Conservation (phyloP, 1,140 invertebrate species). For the Pseudomyrmex pallidus region DNA sequence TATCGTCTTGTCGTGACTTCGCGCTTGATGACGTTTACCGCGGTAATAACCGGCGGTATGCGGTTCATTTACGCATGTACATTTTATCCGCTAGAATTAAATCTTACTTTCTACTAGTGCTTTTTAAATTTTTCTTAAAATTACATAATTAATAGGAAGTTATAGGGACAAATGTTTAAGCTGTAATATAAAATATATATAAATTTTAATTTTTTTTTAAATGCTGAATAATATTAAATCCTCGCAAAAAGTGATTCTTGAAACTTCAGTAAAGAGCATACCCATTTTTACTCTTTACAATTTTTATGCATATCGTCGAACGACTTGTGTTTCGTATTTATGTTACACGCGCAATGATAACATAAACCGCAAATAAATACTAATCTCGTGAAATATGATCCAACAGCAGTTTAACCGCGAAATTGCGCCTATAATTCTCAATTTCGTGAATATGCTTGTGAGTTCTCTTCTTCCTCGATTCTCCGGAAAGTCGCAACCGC, state of each 20-base stretch:
- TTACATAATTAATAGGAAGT: not conserved
- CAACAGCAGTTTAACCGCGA: constrained; percentile 29
- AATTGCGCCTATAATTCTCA: constrained; percentile 45
- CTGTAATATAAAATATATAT: constrained; percentile 2
- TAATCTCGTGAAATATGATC: constrained; percentile 32
- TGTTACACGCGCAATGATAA: not conserved
- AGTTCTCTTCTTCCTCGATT: constrained; percentile 26
- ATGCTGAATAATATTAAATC: constrained; percentile 3
- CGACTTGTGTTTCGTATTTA: not conserved
- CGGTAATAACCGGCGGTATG: constrained; percentile 5
- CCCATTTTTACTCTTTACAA: not conserved
- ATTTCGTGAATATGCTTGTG: constrained; percentile 37
- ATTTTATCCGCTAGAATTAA: constrained; percentile 21
- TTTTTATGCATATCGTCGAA: not conserved
- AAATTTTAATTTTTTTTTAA: not conserved
- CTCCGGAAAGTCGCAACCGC: constrained; percentile 40
- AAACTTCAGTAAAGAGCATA: not conserved
- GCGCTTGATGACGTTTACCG: constrained; percentile 47
- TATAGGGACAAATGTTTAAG: not conserved
- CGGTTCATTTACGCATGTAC: constrained; percentile 16
- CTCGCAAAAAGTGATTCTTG: too few relatives aligned
- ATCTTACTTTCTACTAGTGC: constrained; percentile 6
- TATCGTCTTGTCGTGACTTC: constrained; percentile 70
- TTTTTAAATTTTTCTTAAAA: constrained; percentile 23
- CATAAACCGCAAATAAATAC: constrained; percentile 39